Conservation (phyloP, 2,888 invertebrate species). For the Nysson spinosus region DNA sequence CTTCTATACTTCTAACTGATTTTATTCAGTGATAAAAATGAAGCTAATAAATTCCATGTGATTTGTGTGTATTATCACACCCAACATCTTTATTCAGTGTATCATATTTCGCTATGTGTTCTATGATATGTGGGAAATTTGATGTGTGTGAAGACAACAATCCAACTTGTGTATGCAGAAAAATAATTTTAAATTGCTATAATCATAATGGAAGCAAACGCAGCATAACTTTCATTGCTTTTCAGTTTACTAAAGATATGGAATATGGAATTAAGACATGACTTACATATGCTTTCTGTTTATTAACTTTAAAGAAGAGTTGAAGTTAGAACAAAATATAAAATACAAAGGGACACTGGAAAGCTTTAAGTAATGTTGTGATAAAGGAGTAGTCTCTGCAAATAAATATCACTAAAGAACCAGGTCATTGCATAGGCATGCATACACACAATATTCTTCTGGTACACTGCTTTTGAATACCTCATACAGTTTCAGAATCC, state of each 20-base stretch:
- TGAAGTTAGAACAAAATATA: conserved; percentile 34
- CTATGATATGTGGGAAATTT: too few relatives aligned
- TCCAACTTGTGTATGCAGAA: conserved; percentile 19
- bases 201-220: conserved; percentile 18
- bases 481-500: conserved; percentile 8
- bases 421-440: conserved; percentile 32
- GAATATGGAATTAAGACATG: conserved; percentile 37
- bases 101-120: too few relatives aligned
- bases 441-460: conserved; percentile 46
- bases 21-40: conserved; percentile 26
- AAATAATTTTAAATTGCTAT: conserved; percentile 13
- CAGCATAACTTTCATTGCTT: conserved; percentile 35
- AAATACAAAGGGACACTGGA: conserved; percentile 19
- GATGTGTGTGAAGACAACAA: conserved; percentile 38
- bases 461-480: conserved; percentile 26
- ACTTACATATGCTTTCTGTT: conserved; percentile 26
- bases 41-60: conserved; percentile 17
- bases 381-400: conserved; percentile 16
- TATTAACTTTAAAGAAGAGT: conserved; percentile 36
- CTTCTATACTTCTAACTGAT: conserved; percentile 34
- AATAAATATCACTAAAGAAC: conserved; percentile 37
- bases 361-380: conserved; percentile 37
- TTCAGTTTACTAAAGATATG: conserved; percentile 29
- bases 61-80: too few relatives aligned
- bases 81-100: too few relatives aligned